A percentile compares a stretch with the other conserved stretches of the same genome.
Evolutionary conservation across 2,888 invertebrate genomes (phyloP).

Genomic region (Drosophila testacea): DNA sequence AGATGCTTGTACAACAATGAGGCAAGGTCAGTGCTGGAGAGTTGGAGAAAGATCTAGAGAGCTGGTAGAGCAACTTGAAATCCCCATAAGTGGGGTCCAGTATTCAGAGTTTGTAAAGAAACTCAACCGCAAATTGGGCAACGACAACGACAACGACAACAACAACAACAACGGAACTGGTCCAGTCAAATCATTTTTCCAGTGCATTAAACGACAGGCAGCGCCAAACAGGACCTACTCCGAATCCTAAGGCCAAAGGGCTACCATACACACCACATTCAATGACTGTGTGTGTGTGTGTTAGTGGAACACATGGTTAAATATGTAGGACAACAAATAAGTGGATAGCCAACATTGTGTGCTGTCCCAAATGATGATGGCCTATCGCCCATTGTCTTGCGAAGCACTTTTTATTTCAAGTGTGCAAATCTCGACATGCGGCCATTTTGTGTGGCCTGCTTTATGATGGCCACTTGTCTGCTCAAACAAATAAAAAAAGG

Average conservation of each 20-base stretch:
- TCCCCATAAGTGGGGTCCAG: constrained; percentile 34
- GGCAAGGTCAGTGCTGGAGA: constrained; percentile 24
- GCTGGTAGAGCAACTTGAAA: constrained; percentile 1
- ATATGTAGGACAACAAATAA: constrained; percentile 57
- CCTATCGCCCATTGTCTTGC: constrained; percentile 68
- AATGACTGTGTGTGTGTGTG: constrained; percentile 11
- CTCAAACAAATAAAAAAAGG: constrained; percentile 36
- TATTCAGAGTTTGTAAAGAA: constrained; percentile 49
- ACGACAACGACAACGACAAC: constrained; percentile 2
- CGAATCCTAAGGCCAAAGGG: constrained; percentile 16
- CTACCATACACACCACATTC: constrained; percentile 19
- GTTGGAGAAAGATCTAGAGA: constrained; percentile 6
- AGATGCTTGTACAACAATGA: constrained; percentile 30
- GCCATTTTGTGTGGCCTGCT: constrained; percentile 59
- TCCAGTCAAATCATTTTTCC: constrained; percentile 77
- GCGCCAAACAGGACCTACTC: constrained; percentile 43
- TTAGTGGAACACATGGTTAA: constrained; percentile 52
- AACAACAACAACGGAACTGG: constrained; percentile 45
- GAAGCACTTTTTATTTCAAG: constrained; percentile 35
- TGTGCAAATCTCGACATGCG: constrained; percentile 68
- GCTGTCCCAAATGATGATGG: constrained; percentile 64
- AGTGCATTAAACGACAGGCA: constrained; percentile 73
- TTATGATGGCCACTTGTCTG: constrained; percentile 62
- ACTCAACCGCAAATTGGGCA: constrained; percentile 67
- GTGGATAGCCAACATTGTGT: constrained; percentile 41